These are phyloP conservation scores for Rhizoglyphus robini DNA, from an alignment of 1,140 invertebrate genomes.

Conservation along the genomic window DNA sequence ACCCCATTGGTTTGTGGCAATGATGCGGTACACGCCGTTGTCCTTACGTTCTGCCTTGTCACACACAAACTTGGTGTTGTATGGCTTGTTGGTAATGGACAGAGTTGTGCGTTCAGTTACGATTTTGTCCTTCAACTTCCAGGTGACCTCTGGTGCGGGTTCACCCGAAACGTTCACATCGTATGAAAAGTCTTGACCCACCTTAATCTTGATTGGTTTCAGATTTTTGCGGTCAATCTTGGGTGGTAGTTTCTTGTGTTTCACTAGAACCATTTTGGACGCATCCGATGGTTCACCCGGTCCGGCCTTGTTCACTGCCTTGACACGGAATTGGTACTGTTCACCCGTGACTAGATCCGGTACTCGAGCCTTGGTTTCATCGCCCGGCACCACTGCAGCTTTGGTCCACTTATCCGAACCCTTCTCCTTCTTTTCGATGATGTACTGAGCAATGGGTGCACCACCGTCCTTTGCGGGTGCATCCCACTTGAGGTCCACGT, in stretches of 20 bases:
- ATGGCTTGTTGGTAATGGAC: conserved; percentile 51
- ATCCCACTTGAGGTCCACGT: conserved; percentile 70
- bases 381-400: conserved; percentile 58
- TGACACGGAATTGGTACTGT: conserved; percentile 90
- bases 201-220: conserved; percentile 61
- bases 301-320: conserved; percentile 49
- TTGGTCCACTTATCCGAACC: conserved; percentile 71
- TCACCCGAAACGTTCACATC: conserved; percentile 88
- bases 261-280: conserved; percentile 58
- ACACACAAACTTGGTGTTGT: conserved; percentile 57
- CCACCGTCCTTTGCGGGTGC: conserved; percentile 84
- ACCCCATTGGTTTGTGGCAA: conserved; percentile 75
- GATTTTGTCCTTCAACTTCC: conserved; percentile 61
- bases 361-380: conserved; percentile 54
- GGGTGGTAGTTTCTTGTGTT: conserved; percentile 78
- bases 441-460: conserved; percentile 86
- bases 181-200: conserved; percentile 61
- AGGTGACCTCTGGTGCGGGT: conserved; percentile 84
- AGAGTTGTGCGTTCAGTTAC: conserved; percentile 45
- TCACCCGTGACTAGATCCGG: conserved; percentile 83
- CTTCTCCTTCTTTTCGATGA: conserved; percentile 53
- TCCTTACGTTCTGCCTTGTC: conserved; percentile 55
- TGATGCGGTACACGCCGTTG: conserved; percentile 76
- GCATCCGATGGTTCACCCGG: conserved; percentile 64
- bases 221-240: conserved; percentile 86